A percentile compares a stretch with the other conserved stretches of the same genome.
These are phyloP conservation scores for Rana temporaria DNA, from an alignment of 2,113 vertebrate species.

Conservation along the genomic window DNA sequence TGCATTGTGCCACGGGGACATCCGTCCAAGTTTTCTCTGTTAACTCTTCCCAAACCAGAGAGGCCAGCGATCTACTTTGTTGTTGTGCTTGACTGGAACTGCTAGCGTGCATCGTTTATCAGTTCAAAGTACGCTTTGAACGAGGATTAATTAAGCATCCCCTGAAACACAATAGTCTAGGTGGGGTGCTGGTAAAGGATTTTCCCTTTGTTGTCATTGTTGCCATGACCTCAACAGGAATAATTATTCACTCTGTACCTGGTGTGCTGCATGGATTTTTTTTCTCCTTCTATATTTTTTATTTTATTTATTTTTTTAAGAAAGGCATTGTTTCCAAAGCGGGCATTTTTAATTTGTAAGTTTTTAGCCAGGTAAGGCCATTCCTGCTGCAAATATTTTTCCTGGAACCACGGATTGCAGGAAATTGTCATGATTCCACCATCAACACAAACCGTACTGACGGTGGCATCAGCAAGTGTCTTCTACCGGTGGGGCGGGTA, in stretches of 20 bases:
- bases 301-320: too few relatives aligned
- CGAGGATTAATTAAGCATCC: slow-evolving; percentile 24
- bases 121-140: slow-evolving; percentile 35
- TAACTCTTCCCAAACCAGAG: slow-evolving; percentile 1
- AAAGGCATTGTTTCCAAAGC: too few relatives aligned
- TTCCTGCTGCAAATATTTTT: too few relatives aligned
- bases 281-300: too few relatives aligned
- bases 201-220: slow-evolving; percentile 1
- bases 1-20: slow-evolving; percentile 15
- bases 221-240: slow-evolving; percentile 16
- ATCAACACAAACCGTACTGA: too few relatives aligned
- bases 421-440: too few relatives aligned
- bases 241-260: not conserved
- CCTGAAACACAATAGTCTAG: slow-evolving; percentile 28
- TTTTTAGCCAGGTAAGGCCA: too few relatives aligned
- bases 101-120: slow-evolving; percentile 8
- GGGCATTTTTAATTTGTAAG: too few relatives aligned
- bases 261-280: too few relatives aligned
- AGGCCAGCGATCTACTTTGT: not conserved
- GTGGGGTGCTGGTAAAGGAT: slow-evolving; percentile 19
- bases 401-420: too few relatives aligned
- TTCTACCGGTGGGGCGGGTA: too few relatives aligned
- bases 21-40: not conserved
- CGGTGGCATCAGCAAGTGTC: too few relatives aligned
- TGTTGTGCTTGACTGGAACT: slow-evolving; percentile 1